Evolutionary conservation across 2,113 vertebrate genomes (phyloP).

Genomic region (Tachysurus vachellii): DNA sequence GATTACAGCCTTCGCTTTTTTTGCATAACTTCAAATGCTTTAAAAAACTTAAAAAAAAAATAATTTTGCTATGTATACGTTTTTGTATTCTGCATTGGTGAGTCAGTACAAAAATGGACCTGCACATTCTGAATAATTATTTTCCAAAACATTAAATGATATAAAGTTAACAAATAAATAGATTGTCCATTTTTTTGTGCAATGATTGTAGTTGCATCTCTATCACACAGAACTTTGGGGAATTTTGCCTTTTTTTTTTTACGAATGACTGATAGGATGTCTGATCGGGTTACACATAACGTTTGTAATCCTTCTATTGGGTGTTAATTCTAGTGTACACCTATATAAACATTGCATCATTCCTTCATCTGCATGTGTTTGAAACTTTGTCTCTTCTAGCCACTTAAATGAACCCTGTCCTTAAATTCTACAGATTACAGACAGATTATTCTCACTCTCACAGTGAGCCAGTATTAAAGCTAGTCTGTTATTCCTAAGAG

Average conservation of each 20-base stretch:
- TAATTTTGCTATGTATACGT: background rate
- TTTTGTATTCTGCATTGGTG: background rate
- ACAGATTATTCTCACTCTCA: conserved; percentile 28
- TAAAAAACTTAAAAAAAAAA: too few relatives aligned
- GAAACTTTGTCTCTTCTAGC: background rate
- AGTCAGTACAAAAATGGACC: background rate
- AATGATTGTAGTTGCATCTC: background rate
- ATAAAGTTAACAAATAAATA: background rate
- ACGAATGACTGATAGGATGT: background rate
- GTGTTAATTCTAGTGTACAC: background rate
- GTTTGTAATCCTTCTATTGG: background rate
- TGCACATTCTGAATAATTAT: background rate
- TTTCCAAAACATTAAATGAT: background rate
- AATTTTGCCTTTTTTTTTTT: background rate
- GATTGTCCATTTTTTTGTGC: background rate
- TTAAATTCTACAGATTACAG: conserved; percentile 51
- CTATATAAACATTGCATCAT: background rate
- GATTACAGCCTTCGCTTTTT: background rate
- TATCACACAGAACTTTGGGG: background rate
- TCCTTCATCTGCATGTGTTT: background rate
- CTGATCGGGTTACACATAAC: background rate
- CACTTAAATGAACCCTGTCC: conserved; percentile 32
- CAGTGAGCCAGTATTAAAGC: background rate
- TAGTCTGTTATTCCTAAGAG: background rate
- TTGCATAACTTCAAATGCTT: too few relatives aligned